These are phyloP conservation scores for Indicator indicator DNA, from an alignment of 2,113 vertebrate species.

Conservation along the genomic window DNA sequence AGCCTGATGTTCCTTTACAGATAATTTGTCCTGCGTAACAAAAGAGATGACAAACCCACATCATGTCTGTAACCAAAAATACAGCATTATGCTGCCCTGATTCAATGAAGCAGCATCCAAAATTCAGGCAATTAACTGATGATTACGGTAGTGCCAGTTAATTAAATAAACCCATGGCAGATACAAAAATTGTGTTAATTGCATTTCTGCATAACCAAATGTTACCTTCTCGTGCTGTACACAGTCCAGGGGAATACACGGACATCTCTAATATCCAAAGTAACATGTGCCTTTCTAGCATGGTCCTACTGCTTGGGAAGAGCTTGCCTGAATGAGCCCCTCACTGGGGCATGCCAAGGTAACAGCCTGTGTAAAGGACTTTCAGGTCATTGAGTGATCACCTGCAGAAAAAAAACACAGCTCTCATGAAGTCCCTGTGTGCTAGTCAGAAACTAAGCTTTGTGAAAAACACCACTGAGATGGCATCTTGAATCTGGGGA, in stretches of 20 bases:
- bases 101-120: neutral
- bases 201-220: neutral
- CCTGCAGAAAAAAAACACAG: neutral
- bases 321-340: neutral
- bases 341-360: neutral
- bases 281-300: neutral
- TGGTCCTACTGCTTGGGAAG: neutral
- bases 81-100: neutral
- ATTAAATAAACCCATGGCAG: neutral
- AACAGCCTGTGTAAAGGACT: neutral
- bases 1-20: neutral
- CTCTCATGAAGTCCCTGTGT: neutral
- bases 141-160: neutral
- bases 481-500: neutral
- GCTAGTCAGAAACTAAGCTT: neutral
- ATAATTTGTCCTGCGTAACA: neutral
- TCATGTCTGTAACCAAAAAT: neutral
- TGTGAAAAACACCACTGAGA: neutral
- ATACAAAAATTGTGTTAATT: neutral
- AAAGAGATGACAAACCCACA: neutral
- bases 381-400: neutral
- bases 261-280: neutral
- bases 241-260: accelerated
- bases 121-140: neutral
- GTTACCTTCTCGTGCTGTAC: accelerated